Conservation (phyloP, 30 jellyfish, hydroid and myxozoan species). For the Catostylus mosaicus region DNA sequence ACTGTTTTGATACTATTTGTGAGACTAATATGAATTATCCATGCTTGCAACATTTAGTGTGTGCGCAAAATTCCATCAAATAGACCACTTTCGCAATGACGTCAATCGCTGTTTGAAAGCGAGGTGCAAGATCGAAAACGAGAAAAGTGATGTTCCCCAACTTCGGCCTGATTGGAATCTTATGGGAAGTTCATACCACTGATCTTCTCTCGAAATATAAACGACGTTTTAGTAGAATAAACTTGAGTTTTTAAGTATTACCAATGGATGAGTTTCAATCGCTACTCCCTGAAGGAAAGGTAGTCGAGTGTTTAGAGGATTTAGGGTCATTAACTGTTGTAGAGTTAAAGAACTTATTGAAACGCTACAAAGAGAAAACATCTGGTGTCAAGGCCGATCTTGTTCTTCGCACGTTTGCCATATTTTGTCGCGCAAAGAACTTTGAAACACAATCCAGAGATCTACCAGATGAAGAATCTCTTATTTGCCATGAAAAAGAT, state of each 20-base stretch:
- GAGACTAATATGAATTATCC: no score
- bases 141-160: no score
- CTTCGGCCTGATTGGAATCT: no score
- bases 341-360: slow-evolving; percentile 24
- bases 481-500: slow-evolving; percentile 10
- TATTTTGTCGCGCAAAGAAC: slow-evolving; percentile 48
- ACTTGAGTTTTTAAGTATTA: neutral
- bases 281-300: slow-evolving; percentile 56
- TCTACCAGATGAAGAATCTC: slow-evolving; percentile 9
- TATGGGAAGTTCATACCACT: no score
- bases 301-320: slow-evolving; percentile 35
- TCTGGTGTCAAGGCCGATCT: slow-evolving; percentile 48
- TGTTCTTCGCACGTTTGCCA: slow-evolving; percentile 52
- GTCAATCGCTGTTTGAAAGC: no score
- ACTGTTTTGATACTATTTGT: no score
- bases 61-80: no score
- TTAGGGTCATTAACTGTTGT: slow-evolving; percentile 17
- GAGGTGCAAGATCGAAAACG: no score
- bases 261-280: slow-evolving; percentile 31
- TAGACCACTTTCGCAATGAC: no score
- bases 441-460: neutral
- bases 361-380: slow-evolving; percentile 48
- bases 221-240: no score
- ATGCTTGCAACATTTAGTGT: no score
- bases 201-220: no score